Base-by-base conservation (phyloP, 2,888 invertebrate species). In the Drosophila tanythrix region DNA sequence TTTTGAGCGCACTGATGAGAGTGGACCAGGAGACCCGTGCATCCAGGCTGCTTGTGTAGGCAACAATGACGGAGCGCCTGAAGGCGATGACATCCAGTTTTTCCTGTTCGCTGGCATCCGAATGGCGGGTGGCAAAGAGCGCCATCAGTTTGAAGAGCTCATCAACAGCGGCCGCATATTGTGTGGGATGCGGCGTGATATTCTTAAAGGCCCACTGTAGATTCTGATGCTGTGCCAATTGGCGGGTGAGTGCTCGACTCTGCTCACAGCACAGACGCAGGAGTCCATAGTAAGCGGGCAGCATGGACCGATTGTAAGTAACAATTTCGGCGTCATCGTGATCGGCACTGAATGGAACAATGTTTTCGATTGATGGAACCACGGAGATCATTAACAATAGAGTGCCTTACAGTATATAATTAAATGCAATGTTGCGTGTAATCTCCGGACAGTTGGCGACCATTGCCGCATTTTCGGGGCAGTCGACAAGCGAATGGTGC, bases 121-220 rank as follows among this genome's bases (percentile, higher is more conserved):
- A 95, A 91, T 97, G 96, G 81, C 97, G 96, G n/a, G 96, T 95
- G 2, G 97, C 97, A 93, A 99, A 96, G 46, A 98, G 94, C 64
- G 97, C 96, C 95, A 98, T 98, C 89, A 98, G 93, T 94, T 98
- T 97, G 85, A 98, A 97, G 75, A 98, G 93, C 92, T 98, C 98
- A 83, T 98, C 98, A 1, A 98, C 98, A 25, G 98, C 98, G 94
- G 96, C 96, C 25, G 97, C 96, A 94, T 99, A 99, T 86, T 98
- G 97, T 29, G 97, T 97, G 8, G 98, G 97, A 93, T 98, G 98
- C n/a, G 98, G 98, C 38, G 98, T 97, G 78, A 99, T 98, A 93
- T 98, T 98, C 91, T 98, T 96, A 93, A 98, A 98, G 33, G 98
- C 98, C 98, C 98, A 99, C 92, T 98, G 97, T 51, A 99, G 95